Conservation (phyloP, 92 coral and sea anemone species). For the Muricea muricata region DNA sequence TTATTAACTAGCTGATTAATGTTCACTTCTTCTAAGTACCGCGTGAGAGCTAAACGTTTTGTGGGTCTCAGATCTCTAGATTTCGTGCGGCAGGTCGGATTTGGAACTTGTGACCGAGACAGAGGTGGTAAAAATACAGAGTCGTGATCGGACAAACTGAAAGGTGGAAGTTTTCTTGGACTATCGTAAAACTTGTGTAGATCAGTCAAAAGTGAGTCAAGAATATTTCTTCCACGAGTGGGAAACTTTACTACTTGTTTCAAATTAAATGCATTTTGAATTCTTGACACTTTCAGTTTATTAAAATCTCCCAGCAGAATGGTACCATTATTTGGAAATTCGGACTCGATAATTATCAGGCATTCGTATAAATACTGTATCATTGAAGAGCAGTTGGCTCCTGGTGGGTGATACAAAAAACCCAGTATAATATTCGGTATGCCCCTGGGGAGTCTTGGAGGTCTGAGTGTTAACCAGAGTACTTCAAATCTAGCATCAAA, state of each 20-base stretch:
- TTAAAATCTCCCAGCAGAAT: slow-evolving; percentile 54
- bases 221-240: too few relatives aligned
- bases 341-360: slow-evolving; percentile 35
- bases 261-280: slow-evolving; percentile 1
- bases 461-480: slow-evolving; percentile 61
- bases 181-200: not conserved
- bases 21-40: not conserved
- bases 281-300: slow-evolving; percentile 20
- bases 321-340: slow-evolving; percentile 38
- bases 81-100: not conserved
- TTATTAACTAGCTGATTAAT: too few relatives aligned
- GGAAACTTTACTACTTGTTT: too few relatives aligned
- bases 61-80: not conserved
- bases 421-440: slow-evolving; percentile 13
- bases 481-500: slow-evolving; percentile 58
- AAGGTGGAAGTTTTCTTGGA: not conserved
- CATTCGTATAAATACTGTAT: slow-evolving; percentile 25
- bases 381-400: not conserved
- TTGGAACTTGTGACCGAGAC: not conserved
- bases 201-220: not conserved
- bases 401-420: slow-evolving; percentile 54
- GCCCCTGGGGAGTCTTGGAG: slow-evolving; percentile 70
- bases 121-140: not conserved
- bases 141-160: not conserved
- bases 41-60: not conserved